Percentiles rank a stretch among this genome's conserved stretches.
These are phyloP conservation scores for Megalops atlanticus DNA, from an alignment of 2,113 vertebrate species.

Conservation along the genomic window DNA sequence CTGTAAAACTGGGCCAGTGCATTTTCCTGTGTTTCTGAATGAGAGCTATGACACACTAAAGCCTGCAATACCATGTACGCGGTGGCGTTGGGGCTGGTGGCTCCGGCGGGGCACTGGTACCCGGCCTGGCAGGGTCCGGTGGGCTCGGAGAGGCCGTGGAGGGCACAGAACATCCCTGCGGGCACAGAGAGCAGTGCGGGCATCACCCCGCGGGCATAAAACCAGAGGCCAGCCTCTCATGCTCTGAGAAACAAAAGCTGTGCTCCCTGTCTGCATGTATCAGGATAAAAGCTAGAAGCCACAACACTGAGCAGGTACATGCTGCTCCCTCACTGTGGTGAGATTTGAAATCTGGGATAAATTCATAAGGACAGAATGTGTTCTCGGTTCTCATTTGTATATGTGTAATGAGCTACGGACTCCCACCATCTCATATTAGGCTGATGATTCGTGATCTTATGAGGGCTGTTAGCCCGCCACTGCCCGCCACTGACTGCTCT, in stretches of 20 bases:
- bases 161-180: constrained; percentile 85
- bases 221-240: neutral
- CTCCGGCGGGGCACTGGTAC: constrained; percentile 77
- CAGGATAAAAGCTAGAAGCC: too few species aligned
- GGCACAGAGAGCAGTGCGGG: constrained; percentile 9
- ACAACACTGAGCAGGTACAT: too few species aligned
- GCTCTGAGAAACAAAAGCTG: neutral
- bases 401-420: too few species aligned
- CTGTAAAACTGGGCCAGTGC: neutral
- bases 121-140: constrained; percentile 80
- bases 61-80: constrained; percentile 1
- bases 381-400: neutral
- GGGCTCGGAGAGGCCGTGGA: constrained; percentile 71
- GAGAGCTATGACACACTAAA: too few species aligned
- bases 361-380: neutral
- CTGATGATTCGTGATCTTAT: neutral
- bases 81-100: constrained; percentile 69
- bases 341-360: too few species aligned
- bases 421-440: neutral
- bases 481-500: neutral
- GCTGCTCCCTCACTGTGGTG: too few species aligned
- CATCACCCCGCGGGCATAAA: neutral
- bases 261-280: neutral
- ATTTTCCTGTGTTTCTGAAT: too few species aligned
- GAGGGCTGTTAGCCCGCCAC: neutral